Base-by-base conservation (phyloP, 2,113 vertebrate species). In the Martes martes region DNA sequence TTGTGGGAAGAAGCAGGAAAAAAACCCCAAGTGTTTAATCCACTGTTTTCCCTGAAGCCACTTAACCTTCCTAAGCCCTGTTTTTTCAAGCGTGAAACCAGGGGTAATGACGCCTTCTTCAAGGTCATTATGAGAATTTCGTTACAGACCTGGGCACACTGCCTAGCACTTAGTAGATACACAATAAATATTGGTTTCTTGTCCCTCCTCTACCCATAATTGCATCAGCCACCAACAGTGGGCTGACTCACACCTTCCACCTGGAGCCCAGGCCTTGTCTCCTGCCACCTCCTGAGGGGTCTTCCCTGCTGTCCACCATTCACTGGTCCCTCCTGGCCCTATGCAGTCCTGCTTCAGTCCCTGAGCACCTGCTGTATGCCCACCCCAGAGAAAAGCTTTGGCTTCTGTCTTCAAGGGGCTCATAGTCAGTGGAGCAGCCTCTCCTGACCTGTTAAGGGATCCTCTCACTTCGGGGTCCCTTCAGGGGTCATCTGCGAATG, bases 121-220 rank as follows among this genome's bases (percentile, higher is more conserved):
- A 91, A 96, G 76, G 61, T 84, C 81, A 93, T 67, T 79, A 59
- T 23, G 76, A 95, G 36, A 87, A 93, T 95, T 86, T 92, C 80
- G 42, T 97, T 93, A 94, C 24, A 90, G 84, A 61, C 65, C 73
- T 61, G 92, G 89, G 86, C 73, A 87, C 23, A 42, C 42, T 95
- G 85, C 97, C 96, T 42, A 65, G 19, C 6, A 16, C 80, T 45
- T 71, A 47, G 78, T 59, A 89, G 73, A 76, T 14, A 76, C 55
- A 92, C 39, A 76, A 13, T 67, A 59, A 71, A 57, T 89, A 85
- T 7, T 55, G n/a, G 69, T 95, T 85, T 47, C 86, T 73, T 74
- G 21, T 1, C 31, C 33, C 14, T 87, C 24, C 55, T 79, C 39
- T 74, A 89, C 21, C 45, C 13, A 63, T 45, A 57, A 79, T 79